Base-by-base conservation (phyloP, 2,113 vertebrate genomes). In the Alectura lathami region DNA sequence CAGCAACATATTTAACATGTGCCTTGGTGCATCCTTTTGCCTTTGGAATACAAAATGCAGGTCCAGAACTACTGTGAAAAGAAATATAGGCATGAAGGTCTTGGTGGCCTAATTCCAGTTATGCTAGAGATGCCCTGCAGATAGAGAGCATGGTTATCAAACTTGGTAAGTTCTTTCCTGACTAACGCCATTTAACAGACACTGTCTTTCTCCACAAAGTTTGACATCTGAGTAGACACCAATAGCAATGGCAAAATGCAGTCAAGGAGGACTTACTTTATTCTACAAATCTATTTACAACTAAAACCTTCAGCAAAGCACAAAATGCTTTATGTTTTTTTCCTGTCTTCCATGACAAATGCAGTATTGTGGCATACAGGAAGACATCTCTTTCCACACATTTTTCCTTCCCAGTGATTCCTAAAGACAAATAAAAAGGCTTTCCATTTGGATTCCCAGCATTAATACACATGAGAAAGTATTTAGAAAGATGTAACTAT, bases 1-100 rank as follows among this genome's bases (percentile, higher is more conserved):
- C 74, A 66, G 26, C 30, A 32, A 22, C 0, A 0, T 47, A 34
- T 34, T 50, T 69, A 43, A 15, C 7, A 48, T 76, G n/a, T 15
- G 24, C 11, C 27, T 87, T 57, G 68, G 48, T 4, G 3, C 29
- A 43, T 38, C 30, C 0, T 0, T 48, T 47, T 26, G 3, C 5
- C 2, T 32, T 51, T 27, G 26, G 48, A 84, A 69, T 60, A 62
- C 24, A 82, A 79, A 73, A 66, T 13, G 17, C 34, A 62, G 20
- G 22, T 83, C 22, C 1, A 5, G 53, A 83, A 21, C 8, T n/a
- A 14, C 0, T 0, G 45, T 74, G 43, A 56, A 82, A 72, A n/a
- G 12, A 45, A 77, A 67, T 42, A 77, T 62, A 59, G 88, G 36
- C 38, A 21, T 29, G 3, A 36, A 86, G 11, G 13, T 81, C 60